Percentiles rank a stretch among this genome's conserved stretches.
Evolutionary conservation across 2,888 invertebrate species (phyloP).

Genomic region (Synanthedon tipuliformis): DNA sequence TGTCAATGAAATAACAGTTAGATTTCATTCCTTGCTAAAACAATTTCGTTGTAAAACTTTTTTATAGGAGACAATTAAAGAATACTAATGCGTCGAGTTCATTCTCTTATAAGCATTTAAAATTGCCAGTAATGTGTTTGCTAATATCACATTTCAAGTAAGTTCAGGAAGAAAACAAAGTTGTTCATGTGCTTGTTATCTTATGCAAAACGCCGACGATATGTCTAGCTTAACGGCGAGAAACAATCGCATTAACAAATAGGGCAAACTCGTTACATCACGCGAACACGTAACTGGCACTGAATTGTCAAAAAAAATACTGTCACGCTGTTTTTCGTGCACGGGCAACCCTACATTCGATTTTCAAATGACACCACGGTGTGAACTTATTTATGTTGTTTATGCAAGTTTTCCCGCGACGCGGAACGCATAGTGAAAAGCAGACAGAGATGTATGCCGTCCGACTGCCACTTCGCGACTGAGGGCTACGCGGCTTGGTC

Average conservation of each 20-base stretch:
- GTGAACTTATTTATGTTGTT: constrained; percentile 9
- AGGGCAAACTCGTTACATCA: constrained; percentile 42
- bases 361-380: too few relatives aligned
- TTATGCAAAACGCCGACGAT: constrained; percentile 13
- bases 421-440: constrained; percentile 3
- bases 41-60: too few relatives aligned
- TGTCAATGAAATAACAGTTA: too few relatives aligned
- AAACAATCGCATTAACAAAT: constrained; percentile 47
- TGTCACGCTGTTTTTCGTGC: neutral
- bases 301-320: too few relatives aligned
- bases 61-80: too few relatives aligned
- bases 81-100: too few relatives aligned
- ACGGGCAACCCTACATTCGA: too few relatives aligned
- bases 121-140: too few relatives aligned
- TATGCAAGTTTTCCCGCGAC: constrained; percentile 19
- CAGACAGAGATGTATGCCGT: neutral
- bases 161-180: constrained; percentile 6
- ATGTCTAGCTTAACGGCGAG: constrained; percentile 19
- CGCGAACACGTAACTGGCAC: constrained; percentile 14
- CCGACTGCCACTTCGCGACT: constrained; percentile 26
- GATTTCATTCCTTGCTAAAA: too few relatives aligned
- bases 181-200: constrained; percentile 21
- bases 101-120: too few relatives aligned
- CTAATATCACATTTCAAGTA: too few relatives aligned
- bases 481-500: constrained; percentile 6